Percentiles rank a stretch among this genome's conserved stretches.
Evolutionary conservation across 2,888 invertebrate genomes (phyloP).

Genomic region (Charanyca ferruginea): DNA sequence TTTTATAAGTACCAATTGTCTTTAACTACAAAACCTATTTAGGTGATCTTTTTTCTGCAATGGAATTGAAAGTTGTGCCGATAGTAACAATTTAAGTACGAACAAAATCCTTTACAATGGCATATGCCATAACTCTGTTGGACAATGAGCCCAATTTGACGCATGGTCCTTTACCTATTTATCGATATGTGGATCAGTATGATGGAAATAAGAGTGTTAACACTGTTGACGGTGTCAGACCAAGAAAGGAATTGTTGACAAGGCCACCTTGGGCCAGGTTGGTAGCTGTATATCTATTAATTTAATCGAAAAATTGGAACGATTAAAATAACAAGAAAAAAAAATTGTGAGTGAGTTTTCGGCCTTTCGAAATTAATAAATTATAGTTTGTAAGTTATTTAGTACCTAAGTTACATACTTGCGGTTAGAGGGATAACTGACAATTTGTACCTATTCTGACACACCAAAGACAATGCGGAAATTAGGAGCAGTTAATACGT

Average conservation of each 20-base stretch:
- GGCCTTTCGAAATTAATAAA: conserved; percentile 71
- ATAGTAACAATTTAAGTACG: too few species aligned
- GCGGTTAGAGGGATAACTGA: conserved; percentile 24
- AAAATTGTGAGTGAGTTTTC: conserved; percentile 69
- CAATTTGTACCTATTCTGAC: conserved; percentile 15
- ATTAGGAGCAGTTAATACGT: background rate
- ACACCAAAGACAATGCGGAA: background rate
- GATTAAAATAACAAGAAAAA: conserved; percentile 66
- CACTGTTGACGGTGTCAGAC: conserved; percentile 44
- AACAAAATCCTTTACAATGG: too few species aligned
- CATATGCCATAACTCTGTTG: too few species aligned
- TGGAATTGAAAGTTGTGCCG: too few species aligned
- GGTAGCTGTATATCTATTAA: conserved; percentile 53
- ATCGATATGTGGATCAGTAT: conserved; percentile 15
- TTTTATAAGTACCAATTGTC: too few species aligned
- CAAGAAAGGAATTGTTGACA: conserved; percentile 44
- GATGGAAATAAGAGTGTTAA: conserved; percentile 20
- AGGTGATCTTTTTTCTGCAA: too few species aligned
- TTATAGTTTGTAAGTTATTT: conserved; percentile 51
- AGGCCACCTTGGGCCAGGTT: conserved; percentile 33
- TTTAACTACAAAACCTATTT: too few species aligned
- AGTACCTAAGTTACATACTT: conserved; percentile 36
- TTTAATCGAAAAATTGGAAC: conserved; percentile 71
- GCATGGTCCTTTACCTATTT: too few species aligned
- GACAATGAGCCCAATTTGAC: too few species aligned